Base-by-base conservation (phyloP, 2,888 invertebrate genomes). In the Xanthorhoe designata region DNA sequence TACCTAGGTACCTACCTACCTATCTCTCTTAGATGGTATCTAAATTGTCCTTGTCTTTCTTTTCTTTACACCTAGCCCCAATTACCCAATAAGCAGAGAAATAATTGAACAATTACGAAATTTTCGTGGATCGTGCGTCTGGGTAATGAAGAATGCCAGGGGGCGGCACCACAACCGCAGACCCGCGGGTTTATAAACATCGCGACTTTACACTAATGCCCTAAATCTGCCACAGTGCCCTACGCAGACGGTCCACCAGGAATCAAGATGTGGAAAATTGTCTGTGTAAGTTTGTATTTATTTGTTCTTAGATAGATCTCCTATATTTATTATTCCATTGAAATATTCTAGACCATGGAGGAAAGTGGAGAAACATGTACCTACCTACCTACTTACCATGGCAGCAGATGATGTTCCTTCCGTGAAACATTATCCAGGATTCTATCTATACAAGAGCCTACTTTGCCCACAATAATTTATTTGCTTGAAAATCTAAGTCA, bases 71-170 rank as follows among this genome's bases (percentile, higher is more conserved):
- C 59, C 64, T 15, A 60, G 53, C 38, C 57, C n/a, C 19, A 68
- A 64, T 68, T 60, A 64, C 64, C 57, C 57, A 64, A 64, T 57
- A 42, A 42, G 38, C 61, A 32, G 49, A 32, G 58, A 70, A 57
- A 69, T 67, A 71, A 73, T 70, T 75, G 71, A 65, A 72, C 61
- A 57, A 75, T 89, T 84, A 85, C 87, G 83, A 82, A 80, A 91
- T 85, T 84, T 81, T 85, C 74, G 79, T 77, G 75, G 78, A 77
- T 90, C 90, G 91, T 91, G 90, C 82, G 66, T 73, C 69, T 74
- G 78, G 72, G 69, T 88, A 89, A 90, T 88, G 89, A 88, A 87
- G 86, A 87, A 84, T 79, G 75, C 70, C 70, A 71, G 71, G 76
- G 78, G 85, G 83, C 82, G 85, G 68, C 69, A 71, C 75, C 77